Evolutionary conservation across 2,888 invertebrate species (phyloP), one percentile per base, ranked within the genome.

Genomic region (Alsophila aescularia): DNA sequence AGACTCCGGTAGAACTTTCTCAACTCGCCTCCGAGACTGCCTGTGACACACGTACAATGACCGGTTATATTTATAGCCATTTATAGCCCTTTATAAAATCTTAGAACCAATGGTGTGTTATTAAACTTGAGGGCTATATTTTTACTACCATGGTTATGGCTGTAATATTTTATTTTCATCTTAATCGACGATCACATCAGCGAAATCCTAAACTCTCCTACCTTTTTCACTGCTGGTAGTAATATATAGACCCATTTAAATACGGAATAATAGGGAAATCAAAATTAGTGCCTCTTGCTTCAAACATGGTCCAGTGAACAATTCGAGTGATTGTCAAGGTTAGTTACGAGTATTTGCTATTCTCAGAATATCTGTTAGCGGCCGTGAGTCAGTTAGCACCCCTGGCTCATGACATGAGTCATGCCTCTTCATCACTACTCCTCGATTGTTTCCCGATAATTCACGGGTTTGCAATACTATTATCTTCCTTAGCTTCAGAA

Each of bases 311-410:
- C 47, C 54, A 62, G 35, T 56, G 62, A 67, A 61, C 60, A 70
- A 70, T 66, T 53, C 69, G 64, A 68, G 64, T 66, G 67, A 77
- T 73, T 84, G 79, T 84, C 88, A 89, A 90, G 87, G 89, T 76
- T 83, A 83, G 69, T 44, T 40, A 31, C 18, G 18, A 18, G 18
- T 18, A 24, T 63, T 74, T 71, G 77, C 81, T 85, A 83, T 89
- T 90, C 88, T 80, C 67, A 84, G 88, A 88, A 87, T 79, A 84
- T 85, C 81, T 81, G 75, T 86, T 83, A 84, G 78, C 81, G 75
- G 79, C 72, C 66, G 69, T 89, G 87, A 89, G 75, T 89, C 87
- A 89, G 81, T 75, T 65, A 60, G 51, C 52, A 44, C 52, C 63
- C 58, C 69, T 67, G 61, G 52, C 60, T 64, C 59, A 69, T 89